Conservation (phyloP, 2,888 invertebrate genomes). For the Andrena minutula region DNA sequence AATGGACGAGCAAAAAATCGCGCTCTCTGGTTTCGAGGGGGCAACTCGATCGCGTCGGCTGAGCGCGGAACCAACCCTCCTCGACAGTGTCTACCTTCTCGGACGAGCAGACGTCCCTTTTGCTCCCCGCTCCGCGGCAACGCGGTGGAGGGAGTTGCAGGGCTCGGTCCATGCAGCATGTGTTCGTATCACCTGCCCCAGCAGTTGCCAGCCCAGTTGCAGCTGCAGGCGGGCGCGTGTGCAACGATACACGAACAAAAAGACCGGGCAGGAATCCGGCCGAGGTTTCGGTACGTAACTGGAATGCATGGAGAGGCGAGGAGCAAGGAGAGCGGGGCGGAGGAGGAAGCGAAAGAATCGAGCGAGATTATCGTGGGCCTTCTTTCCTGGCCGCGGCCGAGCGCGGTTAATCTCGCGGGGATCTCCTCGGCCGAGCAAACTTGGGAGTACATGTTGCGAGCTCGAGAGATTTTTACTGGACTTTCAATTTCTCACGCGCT, state of each 20-base stretch:
- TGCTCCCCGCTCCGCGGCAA: neutral
- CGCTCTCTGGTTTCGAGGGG: neutral
- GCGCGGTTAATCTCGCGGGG: slow-evolving; percentile 14
- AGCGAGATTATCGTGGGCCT: slow-evolving; percentile 39
- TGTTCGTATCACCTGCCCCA: slow-evolving; percentile 74
- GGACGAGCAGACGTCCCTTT: neutral
- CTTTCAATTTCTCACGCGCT: no score
- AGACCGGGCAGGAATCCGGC: slow-evolving; percentile 65
- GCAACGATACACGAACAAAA: slow-evolving; percentile 59
- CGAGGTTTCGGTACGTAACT: slow-evolving; percentile 62
- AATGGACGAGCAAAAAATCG: neutral
- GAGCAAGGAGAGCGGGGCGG: neutral
- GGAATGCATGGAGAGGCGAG: slow-evolving; percentile 52
- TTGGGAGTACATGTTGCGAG: neutral
- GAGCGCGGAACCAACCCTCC: no score
- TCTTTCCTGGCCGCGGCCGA: slow-evolving; percentile 1
- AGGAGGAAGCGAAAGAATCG: slow-evolving; percentile 43
- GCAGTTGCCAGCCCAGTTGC: slow-evolving; percentile 58
- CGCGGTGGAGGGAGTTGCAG: slow-evolving; percentile 36
- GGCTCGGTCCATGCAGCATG: slow-evolving; percentile 66
- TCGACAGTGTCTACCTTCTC: neutral
- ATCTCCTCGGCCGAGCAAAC: slow-evolving; percentile 14
- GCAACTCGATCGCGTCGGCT: neutral
- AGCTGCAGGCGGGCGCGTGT: slow-evolving; percentile 59
- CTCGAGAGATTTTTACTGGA: neutral